Base-by-base conservation (phyloP, 1,140 invertebrate species). In the Drosophila mayri region DNA sequence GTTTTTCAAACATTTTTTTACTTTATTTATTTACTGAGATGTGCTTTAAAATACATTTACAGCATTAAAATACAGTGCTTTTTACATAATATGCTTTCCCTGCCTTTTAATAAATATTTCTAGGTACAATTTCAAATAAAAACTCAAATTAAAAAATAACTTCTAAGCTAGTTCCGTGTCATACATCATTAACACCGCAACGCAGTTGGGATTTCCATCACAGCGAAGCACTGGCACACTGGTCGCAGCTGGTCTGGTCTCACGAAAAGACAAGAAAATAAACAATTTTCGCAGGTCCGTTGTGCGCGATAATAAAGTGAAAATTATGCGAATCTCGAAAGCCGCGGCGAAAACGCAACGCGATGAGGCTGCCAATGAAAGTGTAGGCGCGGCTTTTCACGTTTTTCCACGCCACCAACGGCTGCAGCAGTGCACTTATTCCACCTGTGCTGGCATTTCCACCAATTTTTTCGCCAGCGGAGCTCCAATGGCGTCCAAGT, bases 371-470 rank as follows among this genome's bases (percentile, higher is more conserved):
- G 66, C 47, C 38, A 52, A 54, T 70, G 66, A 44, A 49, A 49
- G 68, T 71, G 66, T 72, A 71, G 68, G 54, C 37, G 68, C 20
- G 30, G 20, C 38, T 37, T 67, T 44, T 52, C 32, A 52, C 37
- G 65, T 49, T 49, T 50, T 72, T 54, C 43, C 66, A 72, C 35
- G 20, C 52, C 52, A 54, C 14, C 32, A 22, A 38, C 32, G 14
- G 66, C 52, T 40, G 47, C 32, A 11, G 46, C 47, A 70, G 66
- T 71, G 68, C 68, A 59, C 66, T 12, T 72, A 55, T 72, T 46
- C 22, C 68, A 72, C 66, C 68, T 72, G 68, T 72, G 52, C 30
- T 72, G 68, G 68, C 43, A 72, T 71, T 72, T 72, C 50, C 68
- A 59, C 50, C 49, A 43, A 38, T 71, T 41, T 72, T 71, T 60